Percentiles rank a stretch among this genome's conserved stretches.
Evolutionary conservation across 2,888 invertebrate species (phyloP).

Genomic region (Synergus itoensis): DNA sequence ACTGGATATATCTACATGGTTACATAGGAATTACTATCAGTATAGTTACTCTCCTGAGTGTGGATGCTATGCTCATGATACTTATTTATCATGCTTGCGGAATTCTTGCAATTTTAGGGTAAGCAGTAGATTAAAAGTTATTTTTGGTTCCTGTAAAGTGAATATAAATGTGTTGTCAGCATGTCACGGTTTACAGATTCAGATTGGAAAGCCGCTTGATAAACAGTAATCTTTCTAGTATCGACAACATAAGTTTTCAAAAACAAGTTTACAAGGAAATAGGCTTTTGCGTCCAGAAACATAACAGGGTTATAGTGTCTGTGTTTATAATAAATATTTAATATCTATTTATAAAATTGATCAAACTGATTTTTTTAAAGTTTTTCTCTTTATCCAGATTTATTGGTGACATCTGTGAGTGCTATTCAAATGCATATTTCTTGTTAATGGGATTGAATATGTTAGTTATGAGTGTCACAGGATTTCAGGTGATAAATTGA

Average conservation of each 20-base stretch:
- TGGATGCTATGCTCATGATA: neutral
- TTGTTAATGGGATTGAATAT: neutral
- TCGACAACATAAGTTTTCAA: neutral
- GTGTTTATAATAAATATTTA: neutral
- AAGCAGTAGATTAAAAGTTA: neutral
- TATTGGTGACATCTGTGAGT: neutral
- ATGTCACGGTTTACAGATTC: too few species aligned
- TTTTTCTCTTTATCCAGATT: neutral
- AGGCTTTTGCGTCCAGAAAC: neutral
- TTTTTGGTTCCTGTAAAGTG: neutral
- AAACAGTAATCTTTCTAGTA: too few species aligned
- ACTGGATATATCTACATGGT: neutral
- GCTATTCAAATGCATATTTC: neutral
- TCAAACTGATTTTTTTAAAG: neutral
- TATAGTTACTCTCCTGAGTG: neutral
- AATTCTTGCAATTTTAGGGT: conserved; percentile 20
- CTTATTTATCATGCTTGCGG: conserved; percentile 6
- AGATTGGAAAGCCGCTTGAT: neutral
- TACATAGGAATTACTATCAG: neutral
- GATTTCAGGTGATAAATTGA: neutral
- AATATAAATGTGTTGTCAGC: neutral
- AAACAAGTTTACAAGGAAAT: neutral
- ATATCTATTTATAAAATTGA: neutral
- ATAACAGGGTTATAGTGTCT: neutral
- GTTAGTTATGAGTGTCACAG: neutral